Base-by-base conservation (phyloP, 2,888 invertebrate species). In the Cheilosia variabilis region DNA sequence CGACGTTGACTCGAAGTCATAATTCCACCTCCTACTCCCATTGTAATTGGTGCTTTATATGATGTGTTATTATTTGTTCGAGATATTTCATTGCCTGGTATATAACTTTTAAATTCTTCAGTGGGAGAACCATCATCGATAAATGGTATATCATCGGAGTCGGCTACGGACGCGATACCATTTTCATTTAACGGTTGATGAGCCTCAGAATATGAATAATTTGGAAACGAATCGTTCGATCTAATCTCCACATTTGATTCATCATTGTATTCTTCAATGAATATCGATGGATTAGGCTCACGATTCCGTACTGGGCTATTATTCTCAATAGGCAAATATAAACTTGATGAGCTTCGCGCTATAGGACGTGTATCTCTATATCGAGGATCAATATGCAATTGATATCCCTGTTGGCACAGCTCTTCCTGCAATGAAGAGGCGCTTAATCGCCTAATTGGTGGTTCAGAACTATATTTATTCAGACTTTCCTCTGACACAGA, bases 81-180 rank as follows among this genome's bases (percentile, higher is more conserved):
- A 7, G 45, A 50, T 17, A 69, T 43, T 52, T 72, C 58, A 72
- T 88, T 88, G 2, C 88, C 78, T 9, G 89, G 89, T 22, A 89
- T 72, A 86, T 89, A 89, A 1, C 82, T 69, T 84, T 89, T 79
- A 50, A 88, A 88, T n/a, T 90, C 90, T 37, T 90, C 90, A 5
- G 89, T 89, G 58, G 92, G 92, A 71, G 92, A 91, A 34, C 92
- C 93, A 58, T 93, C 92, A 47, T 93, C 93, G 24, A 93, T 93
- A 65, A 90, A 93, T 43, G 93, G 93, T 87, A 93, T 92, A 45
- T 92, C 91, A 50, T 91, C 91, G 1, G 90, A 89, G 66, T 92
- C 90, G 5, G 90, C 90, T 75, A 92, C 90, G 10, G 92, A 92
- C 15, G 92, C 92, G 19, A 92, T 91, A 24, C 91, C 89, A 43